Conservation (phyloP, 2,888 invertebrate species). For the Linnaemya tessellans region DNA sequence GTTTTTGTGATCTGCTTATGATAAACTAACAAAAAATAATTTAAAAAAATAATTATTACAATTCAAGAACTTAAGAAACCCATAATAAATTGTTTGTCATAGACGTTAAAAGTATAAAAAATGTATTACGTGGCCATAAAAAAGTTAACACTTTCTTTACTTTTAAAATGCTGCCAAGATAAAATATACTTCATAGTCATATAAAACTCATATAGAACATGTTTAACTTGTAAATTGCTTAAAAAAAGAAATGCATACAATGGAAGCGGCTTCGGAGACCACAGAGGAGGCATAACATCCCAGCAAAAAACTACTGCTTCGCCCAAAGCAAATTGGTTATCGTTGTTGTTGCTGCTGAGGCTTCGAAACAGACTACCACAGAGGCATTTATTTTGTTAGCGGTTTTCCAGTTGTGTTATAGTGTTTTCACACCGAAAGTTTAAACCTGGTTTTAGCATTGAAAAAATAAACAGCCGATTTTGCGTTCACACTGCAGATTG, state of each 20-base stretch:
- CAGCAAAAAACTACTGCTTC: no score
- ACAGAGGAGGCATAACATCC: background rate
- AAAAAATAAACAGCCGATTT: no score
- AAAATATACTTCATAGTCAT: constrained; percentile 23
- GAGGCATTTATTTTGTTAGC: no score
- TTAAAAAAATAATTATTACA: background rate
- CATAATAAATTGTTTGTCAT: constrained; percentile 46
- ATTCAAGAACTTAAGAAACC: background rate
- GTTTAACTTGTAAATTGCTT: background rate
- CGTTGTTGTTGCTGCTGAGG: no score
- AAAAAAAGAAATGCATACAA: constrained; percentile 5
- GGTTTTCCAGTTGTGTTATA: no score
- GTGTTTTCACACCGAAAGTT: no score
- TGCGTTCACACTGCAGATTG: no score
- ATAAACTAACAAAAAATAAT: constrained; percentile 22
- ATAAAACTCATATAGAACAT: constrained; percentile 21
- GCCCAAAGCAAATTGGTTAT: no score
- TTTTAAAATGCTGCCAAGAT: constrained; percentile 15
- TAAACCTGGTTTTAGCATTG: no score
- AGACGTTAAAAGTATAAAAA: constrained; percentile 18
- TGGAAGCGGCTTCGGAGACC: constrained; percentile 8
- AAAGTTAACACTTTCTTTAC: constrained; percentile 57
- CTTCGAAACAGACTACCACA: no score
- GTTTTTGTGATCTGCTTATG: constrained; percentile 26
- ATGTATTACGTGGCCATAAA: constrained; percentile 9